These are phyloP conservation scores for Drepana arcuata DNA, from an alignment of 1,140 invertebrate species.

Conservation along the genomic window DNA sequence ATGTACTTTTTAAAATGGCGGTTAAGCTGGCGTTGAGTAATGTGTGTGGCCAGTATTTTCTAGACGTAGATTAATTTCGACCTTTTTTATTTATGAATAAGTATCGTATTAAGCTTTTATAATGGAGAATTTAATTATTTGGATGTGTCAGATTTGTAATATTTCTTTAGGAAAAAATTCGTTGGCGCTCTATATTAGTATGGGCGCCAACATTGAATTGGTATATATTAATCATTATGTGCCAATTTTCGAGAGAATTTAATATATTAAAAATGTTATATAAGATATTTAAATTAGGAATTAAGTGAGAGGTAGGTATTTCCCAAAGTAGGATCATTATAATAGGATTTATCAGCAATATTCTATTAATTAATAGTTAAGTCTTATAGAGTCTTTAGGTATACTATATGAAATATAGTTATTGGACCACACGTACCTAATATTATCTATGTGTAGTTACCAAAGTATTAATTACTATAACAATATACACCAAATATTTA, in stretches of 20 bases:
- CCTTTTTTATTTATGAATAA: background rate
- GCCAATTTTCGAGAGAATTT: constrained; percentile 60
- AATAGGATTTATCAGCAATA: background rate
- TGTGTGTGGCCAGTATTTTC: background rate
- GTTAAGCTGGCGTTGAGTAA: no score
- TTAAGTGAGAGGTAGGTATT: background rate
- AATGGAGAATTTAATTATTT: no score
- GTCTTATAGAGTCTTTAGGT: no score
- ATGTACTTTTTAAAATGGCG: constrained; percentile 10
- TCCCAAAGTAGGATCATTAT: background rate
- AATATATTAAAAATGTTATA: constrained; percentile 24
- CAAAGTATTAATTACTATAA: background rate
- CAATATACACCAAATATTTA: no score
- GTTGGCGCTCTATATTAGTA: background rate
- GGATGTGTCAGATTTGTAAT: no score
- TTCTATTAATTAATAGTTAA: background rate
- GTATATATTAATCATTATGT: constrained; percentile 33
- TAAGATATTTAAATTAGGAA: constrained; percentile 6
- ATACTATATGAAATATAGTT: background rate
- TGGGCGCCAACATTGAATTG: background rate
- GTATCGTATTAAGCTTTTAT: no score
- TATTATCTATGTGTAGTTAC: background rate
- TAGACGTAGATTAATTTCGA: background rate
- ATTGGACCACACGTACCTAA: background rate
- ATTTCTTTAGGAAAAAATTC: background rate